Conservation (phyloP, 2,113 vertebrate genomes). For the Beaufortia kweichowensis region DNA sequence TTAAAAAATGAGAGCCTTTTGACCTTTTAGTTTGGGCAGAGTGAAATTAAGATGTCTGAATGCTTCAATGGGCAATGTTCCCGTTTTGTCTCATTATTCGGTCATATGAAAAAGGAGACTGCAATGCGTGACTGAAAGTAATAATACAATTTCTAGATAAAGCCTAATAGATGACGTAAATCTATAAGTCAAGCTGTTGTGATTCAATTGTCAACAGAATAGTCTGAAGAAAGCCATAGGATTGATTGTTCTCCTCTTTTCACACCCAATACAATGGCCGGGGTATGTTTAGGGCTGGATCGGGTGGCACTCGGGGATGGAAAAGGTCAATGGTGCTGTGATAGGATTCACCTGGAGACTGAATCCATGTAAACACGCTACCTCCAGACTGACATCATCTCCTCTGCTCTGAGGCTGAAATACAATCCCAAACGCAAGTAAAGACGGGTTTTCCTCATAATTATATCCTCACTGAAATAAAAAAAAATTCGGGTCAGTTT, state of each 20-base stretch:
- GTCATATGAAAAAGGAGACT: conserved; percentile 25
- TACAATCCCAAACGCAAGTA: conserved; percentile 40
- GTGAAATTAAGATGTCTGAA: conserved; percentile 23
- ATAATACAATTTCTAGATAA: conserved; percentile 6
- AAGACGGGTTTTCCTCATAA: conserved; percentile 24
- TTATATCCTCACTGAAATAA: conserved; percentile 35
- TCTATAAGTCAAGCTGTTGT: conserved; percentile 47
- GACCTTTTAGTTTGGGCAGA: not conserved
- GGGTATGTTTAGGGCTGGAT: conserved; percentile 52
- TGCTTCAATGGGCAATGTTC: conserved; percentile 10
- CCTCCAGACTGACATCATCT: conserved; percentile 51
- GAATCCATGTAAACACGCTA: conserved; percentile 23
- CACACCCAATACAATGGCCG: conserved; percentile 42
- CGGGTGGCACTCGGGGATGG: conserved; percentile 52
- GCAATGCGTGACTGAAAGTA: not conserved
- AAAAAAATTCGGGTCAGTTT: conserved; percentile 29
- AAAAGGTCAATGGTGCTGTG: conserved; percentile 31
- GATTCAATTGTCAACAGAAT: conserved; percentile 40
- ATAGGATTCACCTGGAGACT: conserved; percentile 55
- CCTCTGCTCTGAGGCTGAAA: conserved; percentile 44
- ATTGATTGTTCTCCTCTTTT: conserved; percentile 43
- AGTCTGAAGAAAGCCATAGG: conserved; percentile 45
- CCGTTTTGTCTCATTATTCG: conserved; percentile 24
- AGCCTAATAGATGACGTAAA: conserved; percentile 13
- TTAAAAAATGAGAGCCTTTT: conserved; percentile 24